Conservation (phyloP, 2,113 vertebrate species). For the Neogale vison region DNA sequence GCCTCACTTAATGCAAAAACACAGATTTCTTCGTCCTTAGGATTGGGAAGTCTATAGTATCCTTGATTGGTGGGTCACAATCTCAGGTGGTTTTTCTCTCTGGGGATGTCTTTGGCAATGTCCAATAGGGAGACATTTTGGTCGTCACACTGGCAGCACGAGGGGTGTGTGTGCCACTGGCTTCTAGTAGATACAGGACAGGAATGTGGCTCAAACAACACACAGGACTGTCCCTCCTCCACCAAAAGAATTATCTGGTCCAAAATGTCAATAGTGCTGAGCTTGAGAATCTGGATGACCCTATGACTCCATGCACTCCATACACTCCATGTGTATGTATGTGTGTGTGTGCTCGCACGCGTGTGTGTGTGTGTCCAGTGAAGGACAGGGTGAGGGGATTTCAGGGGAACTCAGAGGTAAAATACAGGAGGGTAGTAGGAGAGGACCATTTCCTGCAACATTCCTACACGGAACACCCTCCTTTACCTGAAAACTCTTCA, state of each 20-base stretch:
- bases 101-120: background rate
- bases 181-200: background rate
- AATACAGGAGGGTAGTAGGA: background rate
- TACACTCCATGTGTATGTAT: no score
- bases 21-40: background rate
- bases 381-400: fast-evolving
- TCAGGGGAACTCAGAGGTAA: background rate
- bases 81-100: background rate
- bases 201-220: background rate
- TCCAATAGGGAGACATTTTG: background rate
- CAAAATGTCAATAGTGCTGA: background rate
- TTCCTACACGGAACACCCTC: background rate
- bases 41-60: background rate
- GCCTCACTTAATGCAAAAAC: background rate
- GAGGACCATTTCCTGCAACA: background rate
- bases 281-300: background rate
- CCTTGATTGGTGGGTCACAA: background rate
- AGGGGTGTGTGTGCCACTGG: background rate
- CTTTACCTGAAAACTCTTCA: background rate
- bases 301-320: background rate
- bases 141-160: background rate
- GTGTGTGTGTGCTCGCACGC: fast-evolving
- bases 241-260: background rate
- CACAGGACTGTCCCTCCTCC: background rate
- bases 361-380: background rate